Conservation (phyloP, 2,797 vertebrate genomes). For the Botia almorhae region DNA sequence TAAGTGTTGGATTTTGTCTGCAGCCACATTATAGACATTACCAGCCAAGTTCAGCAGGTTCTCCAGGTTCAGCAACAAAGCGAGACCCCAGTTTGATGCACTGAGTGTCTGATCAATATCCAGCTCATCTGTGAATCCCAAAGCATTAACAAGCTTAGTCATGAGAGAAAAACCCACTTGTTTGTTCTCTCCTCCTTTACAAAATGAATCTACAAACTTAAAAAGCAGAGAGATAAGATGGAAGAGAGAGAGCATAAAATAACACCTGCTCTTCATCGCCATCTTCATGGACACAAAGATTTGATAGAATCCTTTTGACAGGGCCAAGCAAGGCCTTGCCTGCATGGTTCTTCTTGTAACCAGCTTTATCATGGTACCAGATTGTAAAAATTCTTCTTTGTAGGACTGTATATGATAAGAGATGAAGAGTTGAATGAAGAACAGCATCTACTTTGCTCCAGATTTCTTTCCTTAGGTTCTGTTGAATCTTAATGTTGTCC, state of each 20-base stretch:
- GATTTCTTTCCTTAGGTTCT: constrained; percentile 83
- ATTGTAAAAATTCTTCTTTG: constrained; percentile 85
- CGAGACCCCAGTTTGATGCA: constrained; percentile 77
- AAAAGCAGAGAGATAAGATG: constrained; percentile 87
- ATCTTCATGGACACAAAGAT: constrained; percentile 67
- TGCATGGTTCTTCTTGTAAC: constrained; percentile 68
- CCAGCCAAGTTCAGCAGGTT: constrained; percentile 81
- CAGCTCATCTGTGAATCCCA: constrained; percentile 73
- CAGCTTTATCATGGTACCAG: constrained; percentile 66
- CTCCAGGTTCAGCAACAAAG: constrained; percentile 82
- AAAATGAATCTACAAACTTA: constrained; percentile 88
- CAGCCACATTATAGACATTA: constrained; percentile 90
- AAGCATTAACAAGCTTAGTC: constrained; percentile 74
- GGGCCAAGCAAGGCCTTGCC: constrained; percentile 80
- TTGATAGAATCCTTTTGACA: constrained; percentile 73
- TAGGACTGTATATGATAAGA: constrained; percentile 84
- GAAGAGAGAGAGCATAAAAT: constrained; percentile 75
- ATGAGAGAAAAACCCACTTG: constrained; percentile 88
- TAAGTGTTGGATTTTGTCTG: constrained; percentile 86
- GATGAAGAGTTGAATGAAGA: constrained; percentile 82
- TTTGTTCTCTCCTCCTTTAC: constrained; percentile 79
- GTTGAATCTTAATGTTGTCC: constrained; percentile 69
- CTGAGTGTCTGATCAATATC: constrained; percentile 44
- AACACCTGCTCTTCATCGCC: constrained; percentile 72
- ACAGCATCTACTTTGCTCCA: constrained; percentile 82